phyloP scores from a whole-genome alignment of 2,888 invertebrate genomes.

The Idaea straminata region DNA sequence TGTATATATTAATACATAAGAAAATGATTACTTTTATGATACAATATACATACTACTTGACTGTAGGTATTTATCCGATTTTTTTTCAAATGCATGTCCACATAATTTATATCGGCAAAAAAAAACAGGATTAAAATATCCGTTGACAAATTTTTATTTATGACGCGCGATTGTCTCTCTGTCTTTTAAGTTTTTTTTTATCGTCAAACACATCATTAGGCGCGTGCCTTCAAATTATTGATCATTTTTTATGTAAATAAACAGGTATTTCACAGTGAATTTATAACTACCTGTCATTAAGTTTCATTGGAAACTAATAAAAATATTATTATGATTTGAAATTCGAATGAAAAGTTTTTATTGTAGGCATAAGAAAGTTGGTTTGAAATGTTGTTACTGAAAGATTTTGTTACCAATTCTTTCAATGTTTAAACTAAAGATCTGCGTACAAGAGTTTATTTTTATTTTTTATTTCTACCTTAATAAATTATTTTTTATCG shows the following conservation, averaged over 20 bases:
- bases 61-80: not conserved
- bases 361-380: conserved; percentile 23
- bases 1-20: no score
- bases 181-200: conserved; percentile 16
- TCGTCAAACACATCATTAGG: conserved; percentile 28
- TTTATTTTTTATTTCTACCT: no score
- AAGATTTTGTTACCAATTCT: not conserved
- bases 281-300: conserved; percentile 30
- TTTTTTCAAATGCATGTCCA: not conserved
- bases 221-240: conserved; percentile 30
- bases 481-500: not conserved
- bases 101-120: conserved; percentile 1
- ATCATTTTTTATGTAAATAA: conserved; percentile 34
- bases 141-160: not conserved
- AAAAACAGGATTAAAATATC: not conserved
- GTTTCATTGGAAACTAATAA: conserved; percentile 31
- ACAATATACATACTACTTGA: no score
- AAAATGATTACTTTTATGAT: no score
- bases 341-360: conserved; percentile 26
- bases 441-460: no score
- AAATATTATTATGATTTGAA: conserved; percentile 31
- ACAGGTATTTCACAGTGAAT: conserved; percentile 19
- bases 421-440: no score
- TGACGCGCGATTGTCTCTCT: not conserved
- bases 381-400: conserved; percentile 13